Base-by-base conservation (phyloP, 1,140 invertebrate species). In the Halesus radiatus region DNA sequence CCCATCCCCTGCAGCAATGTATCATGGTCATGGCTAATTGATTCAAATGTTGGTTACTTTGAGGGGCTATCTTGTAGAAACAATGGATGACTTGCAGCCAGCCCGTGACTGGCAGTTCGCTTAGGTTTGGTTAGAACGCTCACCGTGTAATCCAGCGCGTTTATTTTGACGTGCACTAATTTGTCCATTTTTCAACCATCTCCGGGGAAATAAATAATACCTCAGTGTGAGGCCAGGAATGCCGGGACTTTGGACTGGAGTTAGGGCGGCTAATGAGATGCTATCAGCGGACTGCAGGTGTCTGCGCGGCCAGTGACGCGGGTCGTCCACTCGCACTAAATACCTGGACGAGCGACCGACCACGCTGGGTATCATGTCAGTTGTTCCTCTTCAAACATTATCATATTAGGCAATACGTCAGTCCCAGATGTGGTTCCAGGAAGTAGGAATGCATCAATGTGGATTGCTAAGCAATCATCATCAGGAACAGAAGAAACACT, bases 111-210 rank as follows among this genome's bases (percentile, higher is more conserved):
- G 76, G 58, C 58, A 45, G 37, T 45, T 29, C 62, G 76, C 23
- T 66, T 13, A 22, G 62, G 26, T 45, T 29, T 16, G 62, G 4
- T 50, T n/a, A 45, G 50, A 72, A 50, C 50, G 68, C 68, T 72
- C 68, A 50, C 80, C 45, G 80, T 81, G 22, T 75, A 79, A 76
- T 79, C 80, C 74, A 76, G 70, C 80, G 37, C 73, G 58, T 76
- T 72, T 81, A 79, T 81, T 81, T 81, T 81, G 80, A 81, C 80
- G 80, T 81, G 80, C 80, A 81, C 80, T 79, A 81, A 81, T 81
- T 81, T 76, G 80, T 79, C 77, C 76, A 81, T 81, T 79, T 72
- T 72, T 72, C 68, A 72, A 72, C 20, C 76, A 60, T 81, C 80
- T 78, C 76, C 45, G 37, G 70, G 76, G 23, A 72, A 50, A 80